Evolutionary conservation across 2,888 invertebrate genomes (phyloP).

Genomic region (Hermaeophaga mercurialis): DNA sequence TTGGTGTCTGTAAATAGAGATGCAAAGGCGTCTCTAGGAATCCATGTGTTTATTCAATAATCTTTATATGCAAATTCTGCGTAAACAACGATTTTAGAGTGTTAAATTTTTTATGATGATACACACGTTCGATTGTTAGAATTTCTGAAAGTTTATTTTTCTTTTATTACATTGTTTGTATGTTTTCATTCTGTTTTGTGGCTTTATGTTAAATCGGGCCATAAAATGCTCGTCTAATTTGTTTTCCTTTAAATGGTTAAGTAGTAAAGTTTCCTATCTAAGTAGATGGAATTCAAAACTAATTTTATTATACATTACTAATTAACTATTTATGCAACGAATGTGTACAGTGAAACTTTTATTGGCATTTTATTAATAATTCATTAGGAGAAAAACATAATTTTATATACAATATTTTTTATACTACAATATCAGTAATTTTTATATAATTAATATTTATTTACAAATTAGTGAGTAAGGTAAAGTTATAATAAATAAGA

Average conservation of each 20-base stretch:
- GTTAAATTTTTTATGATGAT: constrained; percentile 7
- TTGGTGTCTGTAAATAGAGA: neutral
- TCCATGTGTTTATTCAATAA: constrained; percentile 2
- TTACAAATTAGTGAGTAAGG: too few species aligned
- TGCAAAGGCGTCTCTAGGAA: neutral
- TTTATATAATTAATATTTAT: too few species aligned
- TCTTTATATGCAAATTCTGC: constrained; percentile 13
- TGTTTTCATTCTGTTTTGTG: constrained; percentile 9
- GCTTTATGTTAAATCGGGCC: constrained; percentile 4
- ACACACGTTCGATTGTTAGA: constrained; percentile 9
- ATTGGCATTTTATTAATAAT: too few species aligned
- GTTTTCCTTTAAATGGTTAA: neutral
- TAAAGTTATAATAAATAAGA: too few species aligned
- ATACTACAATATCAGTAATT: too few species aligned
- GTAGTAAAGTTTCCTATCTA: neutral
- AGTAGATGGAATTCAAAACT: neutral
- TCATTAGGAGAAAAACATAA: too few species aligned
- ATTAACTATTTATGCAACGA: too few species aligned
- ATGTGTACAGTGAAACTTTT: too few species aligned
- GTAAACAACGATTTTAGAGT: constrained; percentile 11
- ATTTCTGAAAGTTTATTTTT: constrained; percentile 3
- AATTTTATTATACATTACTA: too few species aligned
- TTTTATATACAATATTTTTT: too few species aligned
- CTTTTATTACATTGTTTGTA: constrained; percentile 1
- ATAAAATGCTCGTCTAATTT: constrained; percentile 1